Conservation (phyloP, 2,797 vertebrate genomes). For the Xerus rutilus region DNA sequence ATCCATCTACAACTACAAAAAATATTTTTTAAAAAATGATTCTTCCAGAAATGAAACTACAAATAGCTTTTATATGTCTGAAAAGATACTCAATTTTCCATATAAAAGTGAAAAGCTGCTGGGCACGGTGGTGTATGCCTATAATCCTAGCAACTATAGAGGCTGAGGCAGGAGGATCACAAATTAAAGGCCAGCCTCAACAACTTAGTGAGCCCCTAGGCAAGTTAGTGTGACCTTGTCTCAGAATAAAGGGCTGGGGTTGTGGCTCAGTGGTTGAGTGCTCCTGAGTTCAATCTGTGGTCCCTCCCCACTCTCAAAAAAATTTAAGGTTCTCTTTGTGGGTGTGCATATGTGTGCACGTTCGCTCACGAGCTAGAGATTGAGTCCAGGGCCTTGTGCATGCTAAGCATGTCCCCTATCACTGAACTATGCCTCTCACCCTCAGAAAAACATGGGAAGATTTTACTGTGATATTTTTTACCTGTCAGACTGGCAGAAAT, state of each 20-base stretch:
- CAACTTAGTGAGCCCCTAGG: no score
- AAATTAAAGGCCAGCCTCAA: no score
- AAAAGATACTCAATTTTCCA: slow-evolving; percentile 2
- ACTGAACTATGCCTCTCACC: not conserved
- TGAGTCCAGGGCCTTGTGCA: not conserved
- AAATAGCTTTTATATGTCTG: not conserved
- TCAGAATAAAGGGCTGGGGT: no score
- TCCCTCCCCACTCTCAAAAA: no score
- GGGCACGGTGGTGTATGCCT: no score
- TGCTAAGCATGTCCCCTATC: not conserved
- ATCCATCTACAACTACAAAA: no score
- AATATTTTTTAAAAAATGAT: not conserved
- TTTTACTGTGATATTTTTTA: slow-evolving; percentile 16
- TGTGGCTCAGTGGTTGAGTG: no score
- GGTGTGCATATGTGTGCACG: no score
- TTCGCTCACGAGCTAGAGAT: not conserved
- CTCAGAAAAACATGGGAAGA: slow-evolving; percentile 39
- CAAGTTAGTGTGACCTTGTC: no score
- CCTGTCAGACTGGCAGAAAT: not conserved
- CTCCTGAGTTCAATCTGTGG: no score
- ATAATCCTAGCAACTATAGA: no score
- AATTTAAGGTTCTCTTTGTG: not conserved
- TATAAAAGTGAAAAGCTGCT: not conserved
- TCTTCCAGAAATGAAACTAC: not conserved
- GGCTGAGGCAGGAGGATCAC: no score